A percentile compares a stretch with the other conserved stretches of the same genome.
These are phyloP conservation scores for Trichopoda pennipes DNA, from an alignment of 2,888 invertebrate genomes.

Conservation along the genomic window DNA sequence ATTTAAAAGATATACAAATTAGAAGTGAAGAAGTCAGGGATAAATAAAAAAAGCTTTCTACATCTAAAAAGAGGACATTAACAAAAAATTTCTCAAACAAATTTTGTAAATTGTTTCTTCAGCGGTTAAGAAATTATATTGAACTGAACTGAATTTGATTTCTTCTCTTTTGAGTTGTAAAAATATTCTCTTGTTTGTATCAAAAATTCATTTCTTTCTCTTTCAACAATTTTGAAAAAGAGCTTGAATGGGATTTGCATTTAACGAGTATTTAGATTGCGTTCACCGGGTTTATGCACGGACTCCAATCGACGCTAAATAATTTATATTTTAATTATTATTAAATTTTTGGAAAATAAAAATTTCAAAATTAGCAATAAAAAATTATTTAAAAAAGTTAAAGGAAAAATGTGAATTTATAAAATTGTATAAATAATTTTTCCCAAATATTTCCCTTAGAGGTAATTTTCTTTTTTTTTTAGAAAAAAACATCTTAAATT, in stretches of 20 bases:
- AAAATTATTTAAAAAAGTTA: slow-evolving; percentile 19
- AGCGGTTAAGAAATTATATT: slow-evolving; percentile 16
- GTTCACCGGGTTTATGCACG: slow-evolving; percentile 70
- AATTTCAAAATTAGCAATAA: slow-evolving; percentile 44
- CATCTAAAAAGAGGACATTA: slow-evolving; percentile 21
- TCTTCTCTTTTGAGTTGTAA: neutral
- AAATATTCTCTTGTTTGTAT: neutral
- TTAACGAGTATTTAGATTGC: slow-evolving; percentile 54
- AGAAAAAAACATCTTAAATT: too few species aligned
- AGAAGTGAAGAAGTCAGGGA: neutral
- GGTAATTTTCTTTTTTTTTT: too few species aligned
- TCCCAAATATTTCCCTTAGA: too few species aligned
- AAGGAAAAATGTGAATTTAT: slow-evolving; percentile 52
- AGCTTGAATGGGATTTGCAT: slow-evolving; percentile 15
- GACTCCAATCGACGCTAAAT: slow-evolving; percentile 74
- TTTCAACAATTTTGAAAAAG: slow-evolving; percentile 36
- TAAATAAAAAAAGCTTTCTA: slow-evolving; percentile 27
- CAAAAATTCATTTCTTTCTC: slow-evolving; percentile 24
- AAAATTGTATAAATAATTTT: neutral
- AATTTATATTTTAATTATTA: slow-evolving; percentile 39
- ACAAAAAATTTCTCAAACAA: slow-evolving; percentile 37
- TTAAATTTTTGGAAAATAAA: slow-evolving; percentile 52
- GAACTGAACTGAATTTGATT: slow-evolving; percentile 67
- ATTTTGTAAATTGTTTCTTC: slow-evolving; percentile 5
- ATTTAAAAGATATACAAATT: slow-evolving; percentile 52